Conservation (phyloP, 2,113 vertebrate species). For the Rutilus rutilus region DNA sequence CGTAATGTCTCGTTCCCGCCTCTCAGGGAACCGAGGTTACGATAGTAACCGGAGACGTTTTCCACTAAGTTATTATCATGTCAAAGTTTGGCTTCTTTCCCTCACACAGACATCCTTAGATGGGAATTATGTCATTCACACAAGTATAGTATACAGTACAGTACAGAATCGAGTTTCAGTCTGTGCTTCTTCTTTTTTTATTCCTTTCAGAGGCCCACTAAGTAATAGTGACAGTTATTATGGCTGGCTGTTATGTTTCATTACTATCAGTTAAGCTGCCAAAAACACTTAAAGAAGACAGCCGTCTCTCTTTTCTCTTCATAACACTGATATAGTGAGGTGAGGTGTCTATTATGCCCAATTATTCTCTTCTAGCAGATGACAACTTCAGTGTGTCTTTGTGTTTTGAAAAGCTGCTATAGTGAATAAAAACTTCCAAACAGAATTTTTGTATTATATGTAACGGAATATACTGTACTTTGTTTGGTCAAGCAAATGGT, state of each 20-base stretch:
- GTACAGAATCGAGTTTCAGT: neutral
- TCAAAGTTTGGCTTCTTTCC: constrained; percentile 26
- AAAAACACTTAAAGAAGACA: constrained; percentile 45
- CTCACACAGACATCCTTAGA: neutral
- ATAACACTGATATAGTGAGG: constrained; percentile 23
- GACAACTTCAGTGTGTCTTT: constrained; percentile 32
- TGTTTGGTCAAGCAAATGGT: neutral
- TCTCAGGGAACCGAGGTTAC: no score
- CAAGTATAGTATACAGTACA: neutral
- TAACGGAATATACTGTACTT: neutral
- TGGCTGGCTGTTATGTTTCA: constrained; percentile 43
- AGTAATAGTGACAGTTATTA: constrained; percentile 52
- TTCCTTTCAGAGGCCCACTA: constrained; percentile 30
- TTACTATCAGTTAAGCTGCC: constrained; percentile 50
- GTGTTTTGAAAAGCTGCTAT: neutral
- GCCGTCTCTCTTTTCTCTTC: constrained; percentile 11
- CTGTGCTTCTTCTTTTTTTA: neutral
- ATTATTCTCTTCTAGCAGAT: constrained; percentile 17
- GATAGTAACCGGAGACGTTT: no score
- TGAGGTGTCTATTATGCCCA: constrained; percentile 36
- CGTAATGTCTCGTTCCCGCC: no score
- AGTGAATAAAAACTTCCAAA: neutral
- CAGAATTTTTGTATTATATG: no score
- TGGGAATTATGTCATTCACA: neutral
- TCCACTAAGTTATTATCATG: neutral